Conservation (phyloP, 2,113 vertebrate genomes). For the Actinemys pallida region DNA sequence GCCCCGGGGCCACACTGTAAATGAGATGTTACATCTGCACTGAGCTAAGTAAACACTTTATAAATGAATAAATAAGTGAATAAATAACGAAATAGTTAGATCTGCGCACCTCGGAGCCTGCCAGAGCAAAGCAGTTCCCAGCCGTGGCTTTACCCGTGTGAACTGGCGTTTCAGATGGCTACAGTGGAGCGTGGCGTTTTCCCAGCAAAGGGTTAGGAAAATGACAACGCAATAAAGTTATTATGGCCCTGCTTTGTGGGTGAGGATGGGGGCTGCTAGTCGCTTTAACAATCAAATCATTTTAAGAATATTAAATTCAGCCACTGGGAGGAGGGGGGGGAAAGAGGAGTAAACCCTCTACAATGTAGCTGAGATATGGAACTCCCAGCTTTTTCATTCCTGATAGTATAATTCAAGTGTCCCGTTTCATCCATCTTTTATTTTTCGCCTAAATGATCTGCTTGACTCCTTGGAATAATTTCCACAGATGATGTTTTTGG, state of each 20-base stretch:
- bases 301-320: constrained; percentile 20
- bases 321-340: neutral
- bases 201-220: neutral
- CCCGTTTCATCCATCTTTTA: neutral
- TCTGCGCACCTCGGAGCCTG: neutral
- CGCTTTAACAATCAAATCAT: neutral
- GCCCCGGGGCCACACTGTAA: constrained; percentile 83
- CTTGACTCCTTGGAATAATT: neutral
- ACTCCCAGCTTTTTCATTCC: constrained; percentile 21
- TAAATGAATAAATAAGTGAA: constrained; percentile 85
- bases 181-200: neutral
- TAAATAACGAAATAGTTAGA: constrained; percentile 79
- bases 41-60: constrained; percentile 84
- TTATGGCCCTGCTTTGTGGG: neutral
- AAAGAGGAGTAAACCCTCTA: neutral
- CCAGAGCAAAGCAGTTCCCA: neutral
- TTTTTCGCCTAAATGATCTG: constrained; percentile 13
- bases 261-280: neutral
- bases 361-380: constrained; percentile 22
- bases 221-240: neutral
- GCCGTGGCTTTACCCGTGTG: neutral
- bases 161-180: neutral
- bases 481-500: constrained; percentile 12
- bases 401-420: neutral
- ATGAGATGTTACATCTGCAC: constrained; percentile 87